Evolutionary conservation across 2,888 invertebrate species (phyloP).

Genomic region (Athrips mouffetella): DNA sequence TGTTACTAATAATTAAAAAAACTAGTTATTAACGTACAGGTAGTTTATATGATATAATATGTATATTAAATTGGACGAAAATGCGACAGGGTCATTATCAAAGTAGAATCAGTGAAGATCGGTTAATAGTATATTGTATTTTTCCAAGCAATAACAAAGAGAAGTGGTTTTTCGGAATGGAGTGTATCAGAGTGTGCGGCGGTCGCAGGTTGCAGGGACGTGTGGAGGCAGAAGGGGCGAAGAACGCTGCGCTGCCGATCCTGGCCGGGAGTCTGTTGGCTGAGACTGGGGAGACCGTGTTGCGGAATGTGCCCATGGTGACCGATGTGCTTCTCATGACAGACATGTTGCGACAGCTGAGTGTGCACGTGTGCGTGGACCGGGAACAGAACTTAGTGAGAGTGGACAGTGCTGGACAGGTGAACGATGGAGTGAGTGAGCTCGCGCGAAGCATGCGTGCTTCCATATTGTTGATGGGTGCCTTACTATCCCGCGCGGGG

Average conservation of each 20-base stretch:
- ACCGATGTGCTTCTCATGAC: neutral
- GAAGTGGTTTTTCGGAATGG: too few species aligned
- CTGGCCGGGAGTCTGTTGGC: neutral
- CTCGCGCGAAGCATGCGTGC: neutral
- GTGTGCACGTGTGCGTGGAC: neutral
- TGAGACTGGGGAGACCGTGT: neutral
- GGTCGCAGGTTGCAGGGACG: neutral
- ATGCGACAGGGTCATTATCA: too few species aligned
- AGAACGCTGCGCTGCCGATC: slow-evolving; percentile 1
- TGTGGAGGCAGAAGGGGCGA: neutral
- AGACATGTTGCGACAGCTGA: neutral
- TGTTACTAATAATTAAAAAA: too few species aligned
- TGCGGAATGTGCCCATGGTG: neutral
- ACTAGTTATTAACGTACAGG: too few species aligned
- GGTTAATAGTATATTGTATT: too few species aligned
- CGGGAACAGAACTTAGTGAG: neutral
- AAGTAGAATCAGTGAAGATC: too few species aligned
- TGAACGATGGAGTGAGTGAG: neutral
- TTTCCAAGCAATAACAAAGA: too few species aligned
- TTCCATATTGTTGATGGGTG: neutral
- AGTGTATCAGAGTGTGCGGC: neutral
- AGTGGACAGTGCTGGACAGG: neutral
- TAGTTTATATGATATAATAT: too few species aligned
- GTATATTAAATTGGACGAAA: too few species aligned
- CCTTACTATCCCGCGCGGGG: neutral